Evolutionary conservation across 2,113 vertebrate genomes (phyloP), one percentile per base, ranked within the genome.

Genomic region (Mohoua ochrocephala): DNA sequence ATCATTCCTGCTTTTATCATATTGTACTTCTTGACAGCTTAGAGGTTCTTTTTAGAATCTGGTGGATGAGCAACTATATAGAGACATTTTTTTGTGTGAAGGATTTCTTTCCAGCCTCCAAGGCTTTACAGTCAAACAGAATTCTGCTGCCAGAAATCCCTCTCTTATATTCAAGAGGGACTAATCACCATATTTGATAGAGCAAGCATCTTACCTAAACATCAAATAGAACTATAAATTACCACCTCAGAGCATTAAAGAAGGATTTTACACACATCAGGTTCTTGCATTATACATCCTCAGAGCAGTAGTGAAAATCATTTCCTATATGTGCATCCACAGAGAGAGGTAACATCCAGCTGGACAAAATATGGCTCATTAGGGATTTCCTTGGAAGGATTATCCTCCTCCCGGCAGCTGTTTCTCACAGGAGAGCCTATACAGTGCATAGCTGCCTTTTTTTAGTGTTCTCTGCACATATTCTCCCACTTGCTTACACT

Each of bases 21-120:
- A 96, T 96, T 96, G 95, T 97, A 97, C 94, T 95, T 98, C 97
- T 97, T 98, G 99, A 98, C 98, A 99, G 98, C 98, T 98, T 97
- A 97, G 98, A 98, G 97, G 94, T 88, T 98, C 98, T 98, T 98
- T 97, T 96, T 11, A 93, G 94, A 95, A 83, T 94, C 71, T n/a
- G 26, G 67, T 91, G 81, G 92, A 71, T 89, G 80, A 81, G 91
- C 57, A 78, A 87, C 31, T 89, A 59, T 57, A 97, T 80, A 70
- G 37, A 96, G 73, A 93, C 27, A 27, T 92, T 95, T 96, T 96
- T 96, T 95, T 92, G 45, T 63, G n/a, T 41, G 56, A 91, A 71
- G 37, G 76, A 50, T 97, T 96, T 97, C 41, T 93, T 93, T 81
- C 57, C 20, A 96, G 84, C 49, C 92, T 93, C 89, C 63, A 79